Conservation (phyloP, 2,888 invertebrate species). For the Hypomecis punctinalis region DNA sequence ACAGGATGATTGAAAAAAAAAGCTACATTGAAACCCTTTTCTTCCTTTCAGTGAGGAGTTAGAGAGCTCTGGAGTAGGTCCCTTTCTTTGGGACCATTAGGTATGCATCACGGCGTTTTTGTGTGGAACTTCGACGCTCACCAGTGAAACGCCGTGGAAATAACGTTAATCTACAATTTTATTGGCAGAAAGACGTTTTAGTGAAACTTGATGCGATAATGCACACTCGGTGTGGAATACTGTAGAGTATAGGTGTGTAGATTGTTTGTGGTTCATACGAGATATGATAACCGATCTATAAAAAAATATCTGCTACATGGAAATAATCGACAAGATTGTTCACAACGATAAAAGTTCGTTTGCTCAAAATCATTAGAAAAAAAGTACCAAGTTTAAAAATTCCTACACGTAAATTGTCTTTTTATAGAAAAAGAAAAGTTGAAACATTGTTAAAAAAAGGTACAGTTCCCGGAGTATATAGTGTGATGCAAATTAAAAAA, state of each 20-base stretch:
- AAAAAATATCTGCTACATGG: no score
- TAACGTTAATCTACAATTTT: constrained; percentile 10
- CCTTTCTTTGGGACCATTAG: constrained; percentile 26
- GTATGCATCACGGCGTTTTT: constrained; percentile 26
- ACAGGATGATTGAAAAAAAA: constrained; percentile 40
- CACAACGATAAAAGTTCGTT: no score
- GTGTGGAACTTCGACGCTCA: constrained; percentile 12
- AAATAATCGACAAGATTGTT: no score
- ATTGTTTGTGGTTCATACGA: background rate
- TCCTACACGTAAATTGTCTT: no score
- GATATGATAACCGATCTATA: no score
- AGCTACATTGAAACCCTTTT: constrained; percentile 41
- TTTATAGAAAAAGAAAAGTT: no score
- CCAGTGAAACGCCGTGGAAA: constrained; percentile 8
- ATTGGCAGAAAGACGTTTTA: constrained; percentile 4
- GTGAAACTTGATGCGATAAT: constrained; percentile 14
- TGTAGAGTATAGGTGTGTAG: background rate
- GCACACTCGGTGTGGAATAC: background rate
- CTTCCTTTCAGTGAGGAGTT: constrained; percentile 24
- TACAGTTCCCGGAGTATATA: no score
- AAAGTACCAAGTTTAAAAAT: no score
- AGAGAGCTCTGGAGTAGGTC: constrained; percentile 8
- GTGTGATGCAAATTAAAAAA: no score
- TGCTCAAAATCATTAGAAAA: no score
- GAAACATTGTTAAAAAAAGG: no score